phyloP scores from a whole-genome alignment of 2,113 vertebrate species.

The Vidua macroura region DNA sequence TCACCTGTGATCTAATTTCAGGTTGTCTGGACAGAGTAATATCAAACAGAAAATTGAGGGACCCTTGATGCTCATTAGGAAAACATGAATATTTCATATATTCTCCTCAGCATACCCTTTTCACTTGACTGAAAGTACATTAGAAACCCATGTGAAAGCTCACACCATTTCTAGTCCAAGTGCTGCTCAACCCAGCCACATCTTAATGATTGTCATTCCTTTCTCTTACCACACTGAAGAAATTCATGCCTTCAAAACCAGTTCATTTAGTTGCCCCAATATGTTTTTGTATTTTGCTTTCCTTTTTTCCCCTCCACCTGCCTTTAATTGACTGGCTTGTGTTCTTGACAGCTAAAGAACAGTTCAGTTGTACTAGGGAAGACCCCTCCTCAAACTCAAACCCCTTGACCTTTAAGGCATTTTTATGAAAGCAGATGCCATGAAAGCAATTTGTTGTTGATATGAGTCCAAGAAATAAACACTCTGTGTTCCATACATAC shows the following conservation, averaged over 20 bases:
- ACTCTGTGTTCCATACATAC: background rate
- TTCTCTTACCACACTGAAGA: background rate
- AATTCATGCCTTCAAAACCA: background rate
- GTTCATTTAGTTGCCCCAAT: background rate
- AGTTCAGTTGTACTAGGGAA: background rate
- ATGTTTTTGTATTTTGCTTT: background rate
- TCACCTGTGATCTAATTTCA: slow-evolving; percentile 1
- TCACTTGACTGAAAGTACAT: background rate
- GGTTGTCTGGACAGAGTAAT: background rate
- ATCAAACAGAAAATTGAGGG: slow-evolving; percentile 1
- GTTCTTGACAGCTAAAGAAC: background rate
- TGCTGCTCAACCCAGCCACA: background rate
- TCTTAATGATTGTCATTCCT: background rate
- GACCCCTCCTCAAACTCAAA: background rate
- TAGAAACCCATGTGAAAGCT: background rate
- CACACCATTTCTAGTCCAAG: background rate
- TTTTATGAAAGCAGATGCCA: background rate
- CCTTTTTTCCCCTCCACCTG: fast-evolving
- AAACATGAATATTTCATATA: slow-evolving; percentile 22
- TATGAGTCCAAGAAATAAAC: slow-evolving; percentile 26
- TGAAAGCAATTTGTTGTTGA: slow-evolving; percentile 29
- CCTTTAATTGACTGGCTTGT: background rate
- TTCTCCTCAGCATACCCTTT: background rate
- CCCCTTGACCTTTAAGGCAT: background rate
- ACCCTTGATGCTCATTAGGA: background rate